phyloP scores from a whole-genome alignment of 2,888 invertebrate genomes.

The Boloria selene region DNA sequence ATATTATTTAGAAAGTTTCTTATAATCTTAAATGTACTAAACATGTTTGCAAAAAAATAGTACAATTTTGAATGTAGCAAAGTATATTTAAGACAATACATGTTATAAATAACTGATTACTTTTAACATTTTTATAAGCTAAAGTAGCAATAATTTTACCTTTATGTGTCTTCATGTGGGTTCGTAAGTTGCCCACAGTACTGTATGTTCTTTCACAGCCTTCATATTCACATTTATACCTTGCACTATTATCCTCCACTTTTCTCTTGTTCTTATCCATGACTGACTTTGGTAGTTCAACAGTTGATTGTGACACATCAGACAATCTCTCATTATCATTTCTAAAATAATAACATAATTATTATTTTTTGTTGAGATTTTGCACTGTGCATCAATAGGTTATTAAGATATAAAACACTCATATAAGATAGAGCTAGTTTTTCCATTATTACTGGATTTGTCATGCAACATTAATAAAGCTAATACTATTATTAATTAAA shows the following conservation, averaged over 20 bases:
- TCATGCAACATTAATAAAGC: constrained; percentile 17
- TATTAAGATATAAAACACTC: too few relatives aligned
- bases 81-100: too few relatives aligned
- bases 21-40: too few relatives aligned
- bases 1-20: too few relatives aligned
- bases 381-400: neutral
- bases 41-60: too few relatives aligned
- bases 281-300: constrained; percentile 52
- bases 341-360: constrained; percentile 29
- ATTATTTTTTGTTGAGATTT: neutral
- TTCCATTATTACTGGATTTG: neutral
- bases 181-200: constrained; percentile 95
- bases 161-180: constrained; percentile 97
- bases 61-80: too few relatives aligned
- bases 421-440: too few relatives aligned
- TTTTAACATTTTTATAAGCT: neutral
- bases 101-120: too few relatives aligned
- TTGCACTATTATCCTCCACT: constrained; percentile 62
- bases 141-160: constrained; percentile 76
- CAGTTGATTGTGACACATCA: constrained; percentile 48
- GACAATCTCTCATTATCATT: constrained; percentile 58
- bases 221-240: constrained; percentile 94
- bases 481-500: constrained; percentile 1
- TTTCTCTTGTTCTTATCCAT: constrained; percentile 64
- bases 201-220: constrained; percentile 95